Evolutionary conservation across 1,140 invertebrate genomes (phyloP).

Genomic region (Phymastichus coffea): DNA sequence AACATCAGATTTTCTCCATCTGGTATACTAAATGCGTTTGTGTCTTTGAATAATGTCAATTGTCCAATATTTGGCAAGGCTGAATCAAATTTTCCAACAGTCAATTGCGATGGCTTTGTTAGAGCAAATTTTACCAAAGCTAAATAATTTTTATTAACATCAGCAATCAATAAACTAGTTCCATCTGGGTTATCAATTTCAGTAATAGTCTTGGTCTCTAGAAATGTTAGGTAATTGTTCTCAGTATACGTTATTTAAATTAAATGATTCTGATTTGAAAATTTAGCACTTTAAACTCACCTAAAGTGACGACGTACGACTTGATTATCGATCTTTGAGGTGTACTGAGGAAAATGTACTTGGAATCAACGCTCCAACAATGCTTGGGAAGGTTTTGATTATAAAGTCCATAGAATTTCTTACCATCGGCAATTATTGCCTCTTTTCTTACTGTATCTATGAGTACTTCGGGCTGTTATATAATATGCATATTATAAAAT

Average conservation of each 20-base stretch:
- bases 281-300: too few relatives aligned
- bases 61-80: conserved; percentile 28
- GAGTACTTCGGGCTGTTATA: conserved; percentile 42
- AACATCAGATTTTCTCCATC: conserved; percentile 40
- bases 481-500: too few relatives aligned
- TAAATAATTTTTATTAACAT: conserved; percentile 42
- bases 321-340: conserved; percentile 60
- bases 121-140: conserved; percentile 41
- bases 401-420: conserved; percentile 62
- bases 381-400: conserved; percentile 53
- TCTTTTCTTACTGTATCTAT: conserved; percentile 56
- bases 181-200: conserved; percentile 42
- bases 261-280: too few relatives aligned
- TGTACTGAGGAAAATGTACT: conserved; percentile 61
- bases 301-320: conserved; percentile 59
- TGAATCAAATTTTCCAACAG: conserved; percentile 38
- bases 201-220: conserved; percentile 43
- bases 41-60: conserved; percentile 33
- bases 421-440: conserved; percentile 42
- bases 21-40: conserved; percentile 27
- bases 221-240: conserved; percentile 2
- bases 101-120: conserved; percentile 32
- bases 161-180: conserved; percentile 41
- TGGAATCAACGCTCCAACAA: conserved; percentile 62
- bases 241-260: not conserved